These are phyloP conservation scores for Polypterus bichir DNA, from an alignment of 2,113 vertebrate species.

Conservation along the genomic window DNA sequence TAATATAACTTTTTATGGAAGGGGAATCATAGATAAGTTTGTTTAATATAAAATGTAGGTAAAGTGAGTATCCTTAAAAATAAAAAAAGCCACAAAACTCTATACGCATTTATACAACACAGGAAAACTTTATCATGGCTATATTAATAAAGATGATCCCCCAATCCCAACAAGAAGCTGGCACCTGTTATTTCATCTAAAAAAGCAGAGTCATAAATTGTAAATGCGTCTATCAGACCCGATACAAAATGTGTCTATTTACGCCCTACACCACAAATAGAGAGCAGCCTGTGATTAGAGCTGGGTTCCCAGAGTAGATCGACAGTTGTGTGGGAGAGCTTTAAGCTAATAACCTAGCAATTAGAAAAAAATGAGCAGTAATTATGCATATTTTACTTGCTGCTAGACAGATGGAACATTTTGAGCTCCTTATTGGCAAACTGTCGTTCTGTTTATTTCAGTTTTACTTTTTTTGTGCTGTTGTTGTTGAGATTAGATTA, in stretches of 20 bases:
- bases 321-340: conserved; percentile 46
- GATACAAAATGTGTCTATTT: neutral
- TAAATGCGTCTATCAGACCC: too few species aligned
- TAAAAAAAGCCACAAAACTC: too few species aligned
- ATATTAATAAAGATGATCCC: too few species aligned
- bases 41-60: too few species aligned
- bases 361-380: conserved; percentile 66
- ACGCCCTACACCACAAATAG: conserved; percentile 9
- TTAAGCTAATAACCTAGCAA: conserved; percentile 67
- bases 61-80: too few species aligned
- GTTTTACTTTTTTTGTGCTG: conserved; percentile 52
- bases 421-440: conserved; percentile 54
- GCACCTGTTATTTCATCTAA: too few species aligned
- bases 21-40: too few species aligned
- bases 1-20: too few species aligned
- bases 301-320: conserved; percentile 37
- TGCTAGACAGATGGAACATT: conserved; percentile 59
- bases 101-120: too few species aligned
- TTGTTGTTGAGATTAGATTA: conserved; percentile 56
- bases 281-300: conserved; percentile 40
- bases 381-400: conserved; percentile 58
- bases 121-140: too few species aligned
- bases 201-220: too few species aligned
- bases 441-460: conserved; percentile 54
- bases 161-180: too few species aligned